phyloP scores from a whole-genome alignment of 1,140 invertebrate species.

The Campodea augens region DNA sequence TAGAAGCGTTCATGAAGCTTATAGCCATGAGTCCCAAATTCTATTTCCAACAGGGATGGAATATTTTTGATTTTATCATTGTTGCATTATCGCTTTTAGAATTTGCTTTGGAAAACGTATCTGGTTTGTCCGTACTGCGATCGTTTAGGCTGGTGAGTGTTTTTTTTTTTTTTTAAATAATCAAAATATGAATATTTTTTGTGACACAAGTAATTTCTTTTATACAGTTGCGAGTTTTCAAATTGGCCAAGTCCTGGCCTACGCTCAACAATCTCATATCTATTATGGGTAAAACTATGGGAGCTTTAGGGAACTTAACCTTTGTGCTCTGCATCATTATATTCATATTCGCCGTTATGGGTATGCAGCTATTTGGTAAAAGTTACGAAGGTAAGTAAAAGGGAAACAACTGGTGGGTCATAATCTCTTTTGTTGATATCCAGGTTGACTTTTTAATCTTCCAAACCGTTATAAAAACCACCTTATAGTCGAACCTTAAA shows the following conservation, averaged over 20 bases:
- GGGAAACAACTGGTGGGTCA: neutral
- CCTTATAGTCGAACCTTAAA: no score
- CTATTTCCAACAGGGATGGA: constrained; percentile 98
- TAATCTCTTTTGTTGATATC: no score
- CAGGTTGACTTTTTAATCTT: no score
- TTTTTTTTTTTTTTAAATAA: constrained; percentile 3
- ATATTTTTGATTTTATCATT: constrained; percentile 97
- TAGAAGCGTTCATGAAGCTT: constrained; percentile 88
- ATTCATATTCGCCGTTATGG: constrained; percentile 97
- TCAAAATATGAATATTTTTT: neutral
- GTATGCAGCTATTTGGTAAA: constrained; percentile 93
- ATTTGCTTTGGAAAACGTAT: constrained; percentile 75
- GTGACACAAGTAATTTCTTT: constrained; percentile 5
- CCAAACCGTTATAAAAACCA: no score
- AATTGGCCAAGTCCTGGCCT: constrained; percentile 97
- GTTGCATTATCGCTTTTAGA: constrained; percentile 87
- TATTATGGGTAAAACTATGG: constrained; percentile 95
- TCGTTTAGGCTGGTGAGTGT: constrained; percentile 89
- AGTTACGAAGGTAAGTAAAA: constrained; percentile 59
- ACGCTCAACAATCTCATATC: constrained; percentile 94
- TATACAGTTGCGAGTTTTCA: constrained; percentile 86
- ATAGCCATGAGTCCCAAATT: constrained; percentile 90
- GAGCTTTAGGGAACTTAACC: constrained; percentile 91
- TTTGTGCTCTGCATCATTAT: constrained; percentile 96
- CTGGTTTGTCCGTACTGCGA: constrained; percentile 87